Conservation (phyloP, 2,113 vertebrate species). For the Chrysemys picta region DNA sequence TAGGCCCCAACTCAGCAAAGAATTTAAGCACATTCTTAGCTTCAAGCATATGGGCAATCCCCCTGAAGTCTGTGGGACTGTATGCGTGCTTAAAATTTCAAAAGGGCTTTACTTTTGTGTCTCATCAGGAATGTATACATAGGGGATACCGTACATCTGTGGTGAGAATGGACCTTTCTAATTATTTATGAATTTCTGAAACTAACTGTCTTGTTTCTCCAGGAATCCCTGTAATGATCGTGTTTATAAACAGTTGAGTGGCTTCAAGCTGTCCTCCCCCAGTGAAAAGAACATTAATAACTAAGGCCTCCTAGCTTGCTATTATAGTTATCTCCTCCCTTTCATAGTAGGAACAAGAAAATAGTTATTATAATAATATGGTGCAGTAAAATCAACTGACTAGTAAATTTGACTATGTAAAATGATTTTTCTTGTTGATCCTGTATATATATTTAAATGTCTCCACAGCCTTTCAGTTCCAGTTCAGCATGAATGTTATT, state of each 20-base stretch:
- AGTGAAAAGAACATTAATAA: background rate
- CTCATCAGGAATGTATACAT: background rate
- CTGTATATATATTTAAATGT: slow-evolving; percentile 17
- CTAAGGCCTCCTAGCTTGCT: background rate
- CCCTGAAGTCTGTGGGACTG: slow-evolving; percentile 45
- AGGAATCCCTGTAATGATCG: background rate
- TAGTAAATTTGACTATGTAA: slow-evolving; percentile 23
- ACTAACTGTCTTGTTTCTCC: slow-evolving; percentile 11
- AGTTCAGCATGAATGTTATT: slow-evolving; percentile 59
- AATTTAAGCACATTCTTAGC: slow-evolving; percentile 52
- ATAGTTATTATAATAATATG: background rate
- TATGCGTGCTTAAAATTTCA: slow-evolving; percentile 46
- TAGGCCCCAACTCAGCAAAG: slow-evolving; percentile 28
- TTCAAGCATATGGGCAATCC: slow-evolving; percentile 43
- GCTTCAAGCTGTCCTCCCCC: background rate
- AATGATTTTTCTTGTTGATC: background rate
- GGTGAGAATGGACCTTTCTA: background rate
- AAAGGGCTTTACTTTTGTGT: slow-evolving; percentile 35
- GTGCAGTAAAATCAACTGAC: slow-evolving; percentile 15
- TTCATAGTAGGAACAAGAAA: slow-evolving; percentile 28
- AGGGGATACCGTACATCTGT: background rate
- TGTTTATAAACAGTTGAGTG: slow-evolving; percentile 2
- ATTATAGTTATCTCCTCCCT: slow-evolving; percentile 1
- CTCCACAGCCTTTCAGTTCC: slow-evolving; percentile 33
- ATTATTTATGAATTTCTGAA: slow-evolving; percentile 37